A percentile compares a stretch with the other conserved stretches of the same genome.
These are phyloP conservation scores for Rhinopomastus cyanomelas DNA, from an alignment of 2,113 vertebrate genomes.

Conservation along the genomic window DNA sequence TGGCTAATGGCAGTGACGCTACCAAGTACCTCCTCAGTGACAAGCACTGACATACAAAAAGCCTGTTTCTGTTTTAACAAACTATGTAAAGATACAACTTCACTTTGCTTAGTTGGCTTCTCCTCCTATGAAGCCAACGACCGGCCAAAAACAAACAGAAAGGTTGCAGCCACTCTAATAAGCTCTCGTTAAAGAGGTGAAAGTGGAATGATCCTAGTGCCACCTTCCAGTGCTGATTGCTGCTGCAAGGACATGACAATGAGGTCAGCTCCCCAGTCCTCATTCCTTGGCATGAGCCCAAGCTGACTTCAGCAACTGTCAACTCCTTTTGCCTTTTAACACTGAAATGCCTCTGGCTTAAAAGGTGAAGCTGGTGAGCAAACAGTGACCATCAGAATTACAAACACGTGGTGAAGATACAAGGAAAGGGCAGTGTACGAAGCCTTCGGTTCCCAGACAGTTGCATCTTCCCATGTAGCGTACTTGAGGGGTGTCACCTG, in stretches of 20 bases:
- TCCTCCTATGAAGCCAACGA: background rate
- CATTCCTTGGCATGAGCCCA: background rate
- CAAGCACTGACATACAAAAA: background rate
- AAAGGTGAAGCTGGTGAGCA: background rate
- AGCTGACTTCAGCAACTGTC: background rate
- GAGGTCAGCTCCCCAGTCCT: background rate
- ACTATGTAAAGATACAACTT: background rate
- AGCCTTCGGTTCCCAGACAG: background rate
- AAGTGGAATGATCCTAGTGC: background rate
- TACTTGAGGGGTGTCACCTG: no score
- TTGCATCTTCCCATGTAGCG: background rate
- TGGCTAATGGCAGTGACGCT: background rate
- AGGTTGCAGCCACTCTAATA: background rate
- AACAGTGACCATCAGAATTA: background rate
- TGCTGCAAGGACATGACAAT: rapidly evolving
- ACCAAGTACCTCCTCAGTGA: background rate
- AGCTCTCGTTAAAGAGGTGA: background rate
- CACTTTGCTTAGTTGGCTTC: background rate
- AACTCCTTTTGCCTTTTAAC: background rate
- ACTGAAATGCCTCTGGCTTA: background rate
- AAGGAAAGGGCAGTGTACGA: background rate
- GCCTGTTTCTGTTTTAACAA: background rate
- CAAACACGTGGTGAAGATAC: background rate
- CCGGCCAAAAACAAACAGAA: background rate
- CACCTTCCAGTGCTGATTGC: background rate